Percentiles rank a stretch among this genome's conserved stretches.
phyloP scores from a whole-genome alignment of 2,113 vertebrate species.

The Albula glossodonta region DNA sequence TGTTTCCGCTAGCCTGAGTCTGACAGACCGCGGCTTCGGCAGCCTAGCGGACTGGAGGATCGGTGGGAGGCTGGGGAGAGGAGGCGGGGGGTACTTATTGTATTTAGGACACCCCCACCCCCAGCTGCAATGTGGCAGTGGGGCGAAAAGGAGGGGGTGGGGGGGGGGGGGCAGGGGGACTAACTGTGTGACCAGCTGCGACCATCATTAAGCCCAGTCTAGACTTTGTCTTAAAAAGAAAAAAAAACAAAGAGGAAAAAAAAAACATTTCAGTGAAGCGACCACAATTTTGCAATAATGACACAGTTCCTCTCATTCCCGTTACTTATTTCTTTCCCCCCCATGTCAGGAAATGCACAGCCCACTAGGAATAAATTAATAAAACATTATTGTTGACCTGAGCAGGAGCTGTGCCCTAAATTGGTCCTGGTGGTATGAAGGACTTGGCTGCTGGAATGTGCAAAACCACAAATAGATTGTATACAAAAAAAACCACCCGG shows the following conservation, averaged over 20 bases:
- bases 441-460: background rate
- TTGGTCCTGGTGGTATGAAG: background rate
- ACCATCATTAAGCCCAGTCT: conserved; percentile 28
- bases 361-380: background rate
- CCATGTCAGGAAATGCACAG: background rate
- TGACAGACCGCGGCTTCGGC: background rate
- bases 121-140: background rate
- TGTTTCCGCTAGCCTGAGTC: too few relatives aligned
- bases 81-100: background rate
- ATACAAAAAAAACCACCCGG: background rate
- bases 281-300: conserved; percentile 8
- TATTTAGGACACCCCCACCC: conserved; percentile 12
- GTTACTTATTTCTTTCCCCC: background rate
- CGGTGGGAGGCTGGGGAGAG: background rate
- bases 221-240: conserved; percentile 36
- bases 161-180: background rate
- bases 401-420: background rate
- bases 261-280: conserved; percentile 7
- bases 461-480: background rate
- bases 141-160: background rate
- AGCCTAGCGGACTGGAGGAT: background rate
- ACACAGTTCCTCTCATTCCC: background rate
- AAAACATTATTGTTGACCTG: background rate
- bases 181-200: conserved; percentile 18
- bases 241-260: background rate